A percentile compares a stretch with the other conserved stretches of the same genome.
phyloP scores from a whole-genome alignment of 35 echinoderm and acorn worm species.

The Amphiura filiformis region DNA sequence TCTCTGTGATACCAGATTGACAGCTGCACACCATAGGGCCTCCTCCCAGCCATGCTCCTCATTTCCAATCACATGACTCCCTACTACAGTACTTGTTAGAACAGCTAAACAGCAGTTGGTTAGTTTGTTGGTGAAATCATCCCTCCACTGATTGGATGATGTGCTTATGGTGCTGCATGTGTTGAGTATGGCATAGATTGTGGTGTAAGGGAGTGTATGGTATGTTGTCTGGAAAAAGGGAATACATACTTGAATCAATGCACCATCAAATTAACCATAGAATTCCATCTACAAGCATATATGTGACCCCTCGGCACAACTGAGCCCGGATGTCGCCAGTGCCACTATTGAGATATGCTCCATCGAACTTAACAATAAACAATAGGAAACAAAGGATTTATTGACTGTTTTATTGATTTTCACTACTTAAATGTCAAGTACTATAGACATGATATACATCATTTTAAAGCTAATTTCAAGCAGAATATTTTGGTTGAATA shows the following conservation, averaged over 20 bases:
- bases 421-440: too few species aligned
- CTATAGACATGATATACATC: too few species aligned
- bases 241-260: background rate
- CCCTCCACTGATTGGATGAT: background rate
- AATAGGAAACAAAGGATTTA: too few species aligned
- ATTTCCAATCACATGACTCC: background rate
- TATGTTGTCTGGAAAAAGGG: background rate
- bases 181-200: background rate
- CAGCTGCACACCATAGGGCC: conserved; percentile 19
- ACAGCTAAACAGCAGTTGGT: conserved; percentile 24
- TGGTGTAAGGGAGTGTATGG: background rate
- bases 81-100: conserved; percentile 7
- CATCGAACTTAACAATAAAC: too few species aligned
- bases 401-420: too few species aligned
- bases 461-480: too few species aligned
- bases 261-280: conserved; percentile 18
- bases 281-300: too few species aligned
- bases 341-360: too few species aligned
- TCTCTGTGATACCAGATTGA: background rate
- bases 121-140: conserved; percentile 31
- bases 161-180: background rate
- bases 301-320: too few species aligned
- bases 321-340: too few species aligned
- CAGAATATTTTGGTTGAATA: too few species aligned
- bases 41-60: conserved; percentile 30